These are phyloP conservation scores for Alauda arvensis DNA, from an alignment of 2,797 vertebrate species.

Conservation along the genomic window DNA sequence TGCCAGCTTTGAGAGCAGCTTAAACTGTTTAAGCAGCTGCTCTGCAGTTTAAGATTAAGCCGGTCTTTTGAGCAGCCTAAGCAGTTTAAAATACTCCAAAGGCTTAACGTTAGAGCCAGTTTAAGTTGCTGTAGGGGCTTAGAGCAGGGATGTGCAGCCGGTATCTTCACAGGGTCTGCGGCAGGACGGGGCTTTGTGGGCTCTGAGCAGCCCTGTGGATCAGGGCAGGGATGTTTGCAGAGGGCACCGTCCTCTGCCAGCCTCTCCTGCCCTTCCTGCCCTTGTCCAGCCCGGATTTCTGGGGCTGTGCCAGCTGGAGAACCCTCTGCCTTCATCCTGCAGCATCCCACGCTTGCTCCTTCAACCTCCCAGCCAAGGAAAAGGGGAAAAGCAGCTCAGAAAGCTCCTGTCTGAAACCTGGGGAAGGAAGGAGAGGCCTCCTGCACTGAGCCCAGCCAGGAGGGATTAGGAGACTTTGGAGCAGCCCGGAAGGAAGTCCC, in stretches of 20 bases:
- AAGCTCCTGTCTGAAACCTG: background rate
- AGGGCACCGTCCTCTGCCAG: background rate
- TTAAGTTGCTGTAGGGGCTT: slow-evolving; percentile 48
- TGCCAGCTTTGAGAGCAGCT: slow-evolving; percentile 44
- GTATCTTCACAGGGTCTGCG: slow-evolving; percentile 22
- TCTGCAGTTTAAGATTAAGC: slow-evolving; percentile 55
- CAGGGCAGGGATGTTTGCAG: background rate
- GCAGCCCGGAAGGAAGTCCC: background rate
- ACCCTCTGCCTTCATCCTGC: background rate
- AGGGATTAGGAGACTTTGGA: background rate
- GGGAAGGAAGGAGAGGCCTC: background rate
- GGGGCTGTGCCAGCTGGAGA: background rate
- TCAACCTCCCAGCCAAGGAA: background rate
- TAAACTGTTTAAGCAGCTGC: slow-evolving; percentile 59
- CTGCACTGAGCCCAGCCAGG: background rate
- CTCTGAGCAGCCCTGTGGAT: background rate
- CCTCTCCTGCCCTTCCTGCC: background rate
- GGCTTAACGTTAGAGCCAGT: slow-evolving; percentile 57
- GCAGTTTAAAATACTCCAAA: slow-evolving; percentile 56
- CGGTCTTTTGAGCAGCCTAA: slow-evolving; percentile 51
- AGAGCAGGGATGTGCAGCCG: slow-evolving; percentile 33
- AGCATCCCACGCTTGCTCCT: background rate
- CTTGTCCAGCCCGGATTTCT: background rate
- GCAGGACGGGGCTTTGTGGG: slow-evolving; percentile 8
- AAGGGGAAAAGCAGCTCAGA: background rate